These are phyloP conservation scores for Pseudococcus longispinus DNA, from an alignment of 2,888 invertebrate genomes.

Conservation along the genomic window DNA sequence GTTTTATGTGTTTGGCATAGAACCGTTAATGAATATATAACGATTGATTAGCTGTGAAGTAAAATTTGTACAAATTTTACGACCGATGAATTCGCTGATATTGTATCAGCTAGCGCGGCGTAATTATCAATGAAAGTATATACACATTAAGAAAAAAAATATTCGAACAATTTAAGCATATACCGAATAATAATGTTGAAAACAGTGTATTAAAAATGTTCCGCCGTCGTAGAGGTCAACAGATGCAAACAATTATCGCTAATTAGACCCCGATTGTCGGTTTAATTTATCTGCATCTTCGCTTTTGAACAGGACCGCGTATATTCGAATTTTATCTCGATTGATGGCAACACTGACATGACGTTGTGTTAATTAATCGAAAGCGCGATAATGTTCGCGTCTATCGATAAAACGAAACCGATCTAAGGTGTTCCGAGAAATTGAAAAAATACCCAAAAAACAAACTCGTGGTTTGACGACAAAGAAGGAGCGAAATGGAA, in stretches of 20 bases:
- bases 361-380: constrained; percentile 12
- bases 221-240: constrained; percentile 38
- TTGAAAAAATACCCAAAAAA: neutral
- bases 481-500: neutral
- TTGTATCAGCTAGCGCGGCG: neutral
- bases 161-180: neutral
- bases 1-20: too few relatives aligned
- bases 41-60: neutral
- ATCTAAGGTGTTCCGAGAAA: too few relatives aligned
- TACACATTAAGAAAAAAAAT: constrained; percentile 22
- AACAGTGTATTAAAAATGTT: neutral
- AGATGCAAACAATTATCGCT: constrained; percentile 48
- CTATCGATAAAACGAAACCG: neutral
- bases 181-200: neutral
- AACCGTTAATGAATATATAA: neutral
- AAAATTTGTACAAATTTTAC: neutral
- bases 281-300: neutral
- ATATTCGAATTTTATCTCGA: constrained; percentile 4
- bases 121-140: constrained; percentile 29
- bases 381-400: neutral
- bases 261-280: constrained; percentile 47
- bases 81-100: neutral
- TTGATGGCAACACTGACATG: constrained; percentile 20
- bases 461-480: neutral
- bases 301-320: neutral